Evolutionary conservation across 2,888 invertebrate species (phyloP), one percentile per base, ranked within the genome.

Genomic region (Lepeophtheirus nordmannii): DNA sequence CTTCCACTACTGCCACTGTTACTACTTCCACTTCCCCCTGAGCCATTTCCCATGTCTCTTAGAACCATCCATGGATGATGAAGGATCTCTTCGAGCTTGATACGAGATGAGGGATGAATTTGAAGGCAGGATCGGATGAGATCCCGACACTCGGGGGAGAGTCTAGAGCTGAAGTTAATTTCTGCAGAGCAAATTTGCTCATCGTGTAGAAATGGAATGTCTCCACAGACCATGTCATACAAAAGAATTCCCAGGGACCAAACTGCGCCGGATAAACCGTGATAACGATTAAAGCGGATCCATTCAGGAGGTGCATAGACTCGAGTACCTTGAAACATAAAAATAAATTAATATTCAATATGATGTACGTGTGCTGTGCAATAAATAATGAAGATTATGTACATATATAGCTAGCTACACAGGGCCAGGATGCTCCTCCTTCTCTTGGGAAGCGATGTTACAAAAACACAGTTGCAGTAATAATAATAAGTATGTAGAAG

Each of bases 301-400:
- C 80, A 80, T 71, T 81, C 80, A 14, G 80, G 80, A 3, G 80
- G 79, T 68, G 77, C 76, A 72, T 81, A 81, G 61, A 80, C 80
- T 67, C 78, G 72, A 5, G 80, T 80, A 65, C 80, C 80, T 79
- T 72, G n/a, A 57, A 59, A 30, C 11, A n/a, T n/a, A n/a, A 40
- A n/a, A 68, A 39, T 30, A 57, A 67, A 14, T 20, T 40, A 65
- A n/a, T 40, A 22, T 12, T 63, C n/a, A n/a, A n/a, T n/a, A 17
- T 20, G 46, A 11, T 46, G 46, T n/a, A 11, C 11, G 46, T n/a
- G 11, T 12, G 46, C 46, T 46, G 11, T 12, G 11, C 11, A n/a
- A n/a, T 11, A 46, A n/a, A 46, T n/a, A n/a, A 46, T n/a, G 46
- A 46, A 11, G 46, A 46, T n/a, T 11, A 46, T n/a, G n/a, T n/a